Percentiles rank a stretch among this genome's conserved stretches.
phyloP scores from a whole-genome alignment of 1,140 invertebrate species.

The Ylistrum balloti region DNA sequence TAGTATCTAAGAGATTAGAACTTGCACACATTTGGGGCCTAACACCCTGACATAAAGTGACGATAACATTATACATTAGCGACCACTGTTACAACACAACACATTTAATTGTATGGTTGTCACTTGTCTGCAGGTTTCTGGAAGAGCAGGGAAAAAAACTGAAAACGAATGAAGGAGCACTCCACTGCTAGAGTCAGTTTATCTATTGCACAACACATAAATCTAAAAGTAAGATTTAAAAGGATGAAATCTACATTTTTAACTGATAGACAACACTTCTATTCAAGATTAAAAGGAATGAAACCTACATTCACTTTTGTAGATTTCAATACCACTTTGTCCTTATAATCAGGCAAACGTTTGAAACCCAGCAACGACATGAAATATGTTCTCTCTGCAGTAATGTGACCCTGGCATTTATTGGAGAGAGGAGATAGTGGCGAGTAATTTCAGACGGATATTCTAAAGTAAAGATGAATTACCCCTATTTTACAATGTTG shows the following conservation, averaged over 20 bases:
- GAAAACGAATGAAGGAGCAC: too few species aligned
- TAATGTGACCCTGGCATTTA: background rate
- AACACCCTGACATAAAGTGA: too few species aligned
- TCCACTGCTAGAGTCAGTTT: too few species aligned
- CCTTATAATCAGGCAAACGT: background rate
- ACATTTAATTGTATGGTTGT: too few species aligned
- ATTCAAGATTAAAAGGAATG: background rate
- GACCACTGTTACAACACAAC: too few species aligned
- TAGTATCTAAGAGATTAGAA: too few species aligned
- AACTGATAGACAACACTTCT: background rate
- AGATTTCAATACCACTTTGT: background rate
- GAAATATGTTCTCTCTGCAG: background rate
- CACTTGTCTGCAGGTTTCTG: too few species aligned
- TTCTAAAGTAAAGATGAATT: slow-evolving; percentile 19
- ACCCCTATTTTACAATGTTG: slow-evolving; percentile 33
- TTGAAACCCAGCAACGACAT: background rate
- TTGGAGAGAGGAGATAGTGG: background rate
- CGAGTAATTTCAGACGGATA: background rate
- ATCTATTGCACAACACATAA: too few species aligned
- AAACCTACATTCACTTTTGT: background rate
- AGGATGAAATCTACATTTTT: background rate
- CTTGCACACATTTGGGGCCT: too few species aligned
- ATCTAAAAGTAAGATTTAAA: background rate
- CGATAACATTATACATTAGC: too few species aligned
- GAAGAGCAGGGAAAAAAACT: too few species aligned